Evolutionary conservation across 1,140 invertebrate species (phyloP).

Genomic region (Calephelis nemesis): DNA sequence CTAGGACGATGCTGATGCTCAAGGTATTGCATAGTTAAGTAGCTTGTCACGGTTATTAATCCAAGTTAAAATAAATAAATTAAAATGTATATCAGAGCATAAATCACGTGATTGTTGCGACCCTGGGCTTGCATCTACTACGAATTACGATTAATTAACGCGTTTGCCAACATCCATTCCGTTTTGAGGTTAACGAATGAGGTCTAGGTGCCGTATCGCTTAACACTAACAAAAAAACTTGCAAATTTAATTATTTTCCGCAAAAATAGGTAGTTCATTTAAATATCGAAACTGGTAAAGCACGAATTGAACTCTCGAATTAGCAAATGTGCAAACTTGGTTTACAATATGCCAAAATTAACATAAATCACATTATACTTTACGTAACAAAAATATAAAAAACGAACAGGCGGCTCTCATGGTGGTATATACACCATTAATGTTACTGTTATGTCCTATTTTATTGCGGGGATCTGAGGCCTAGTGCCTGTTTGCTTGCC

Average conservation of each 20-base stretch:
- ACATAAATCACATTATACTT: too few species aligned
- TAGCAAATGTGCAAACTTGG: background rate
- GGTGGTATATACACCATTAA: too few species aligned
- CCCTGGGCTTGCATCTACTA: constrained; percentile 39
- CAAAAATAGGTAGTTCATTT: constrained; percentile 1
- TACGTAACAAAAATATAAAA: too few species aligned
- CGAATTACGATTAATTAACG: constrained; percentile 55
- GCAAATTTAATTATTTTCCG: constrained; percentile 18
- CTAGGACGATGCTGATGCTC: too few species aligned
- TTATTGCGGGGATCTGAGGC: too few species aligned
- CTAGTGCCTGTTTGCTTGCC: too few species aligned
- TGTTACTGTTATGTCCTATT: too few species aligned
- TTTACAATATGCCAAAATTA: too few species aligned
- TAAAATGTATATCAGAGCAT: constrained; percentile 24
- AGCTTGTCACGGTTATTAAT: background rate
- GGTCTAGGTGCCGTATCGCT: constrained; percentile 56
- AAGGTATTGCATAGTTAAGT: background rate
- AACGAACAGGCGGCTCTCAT: too few species aligned
- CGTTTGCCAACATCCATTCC: constrained; percentile 58
- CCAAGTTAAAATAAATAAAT: constrained; percentile 11
- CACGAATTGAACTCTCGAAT: background rate
- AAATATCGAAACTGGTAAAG: background rate
- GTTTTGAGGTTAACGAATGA: constrained; percentile 65
- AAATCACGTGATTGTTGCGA: constrained; percentile 39
- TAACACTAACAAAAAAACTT: constrained; percentile 29